Evolutionary conservation across 2,113 vertebrate genomes (phyloP), one percentile per base, ranked within the genome.

Genomic region (Saccopteryx bilineata): DNA sequence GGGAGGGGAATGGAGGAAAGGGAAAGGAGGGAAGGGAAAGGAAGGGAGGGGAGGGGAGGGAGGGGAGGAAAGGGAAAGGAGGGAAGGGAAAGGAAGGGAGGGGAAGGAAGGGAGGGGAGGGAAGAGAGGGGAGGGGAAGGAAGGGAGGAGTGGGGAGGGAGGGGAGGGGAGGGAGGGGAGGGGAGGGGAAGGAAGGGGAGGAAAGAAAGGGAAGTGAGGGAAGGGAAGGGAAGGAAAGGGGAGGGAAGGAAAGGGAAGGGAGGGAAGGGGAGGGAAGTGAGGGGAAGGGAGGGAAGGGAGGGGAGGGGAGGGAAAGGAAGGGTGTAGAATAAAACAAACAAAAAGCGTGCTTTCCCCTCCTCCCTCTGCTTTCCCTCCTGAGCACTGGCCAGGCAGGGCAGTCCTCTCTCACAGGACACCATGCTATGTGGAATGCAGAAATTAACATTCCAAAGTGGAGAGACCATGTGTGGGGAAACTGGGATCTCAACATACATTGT

Each of bases 241-340:
- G 3, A 39, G 19, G 52, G 24, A 24, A 9, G 39, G 74, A 31
- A 21, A 65, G 54, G 71, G 69, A 48, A 54, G 28, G 52, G 79
- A 28, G 19, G 33, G 13, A 4, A 7, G 63, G 12, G 63, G 4
- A 28, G 24, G 9, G 23, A 21, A 61, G 60, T n/a, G n/a, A n/a
- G n/a, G 39, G 39, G 39, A 39, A 3, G 39, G 39, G 39, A 39
- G 39, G 39, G 39, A 39, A 3, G 39, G 39, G 39, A 39, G 39
- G 39, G 39, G 39, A 39, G 39, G 39, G 39, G 39, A 39, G 39
- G 76, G 79, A 54, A 58, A 39, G 33, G 26, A 7, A 4, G 39
- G 39, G 39, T 39, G 39, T 0, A 15, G 61, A 58, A 21, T 15
- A 0, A 23, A 13, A 5, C 19, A 1, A 39, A 39, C 2, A 14